Conservation (phyloP, 2,113 vertebrate genomes). For the Aix galericulata region DNA sequence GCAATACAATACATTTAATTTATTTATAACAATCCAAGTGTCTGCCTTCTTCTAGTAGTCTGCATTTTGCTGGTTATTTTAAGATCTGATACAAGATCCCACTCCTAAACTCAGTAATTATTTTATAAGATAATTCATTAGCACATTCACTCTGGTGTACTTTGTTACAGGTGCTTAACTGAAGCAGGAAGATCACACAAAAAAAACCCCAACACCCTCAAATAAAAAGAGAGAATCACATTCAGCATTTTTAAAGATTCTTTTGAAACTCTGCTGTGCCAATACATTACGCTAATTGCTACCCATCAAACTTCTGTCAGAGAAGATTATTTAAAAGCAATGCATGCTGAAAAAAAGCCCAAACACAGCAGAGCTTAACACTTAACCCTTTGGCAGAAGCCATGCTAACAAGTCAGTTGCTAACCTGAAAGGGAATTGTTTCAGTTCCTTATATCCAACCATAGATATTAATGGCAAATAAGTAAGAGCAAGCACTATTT, state of each 20-base stretch:
- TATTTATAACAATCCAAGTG: background rate
- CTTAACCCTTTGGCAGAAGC: background rate
- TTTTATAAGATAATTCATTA: background rate
- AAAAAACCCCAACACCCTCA: background rate
- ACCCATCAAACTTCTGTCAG: slow-evolving; percentile 1
- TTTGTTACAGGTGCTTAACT: background rate
- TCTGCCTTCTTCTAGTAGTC: background rate
- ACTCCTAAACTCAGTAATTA: background rate
- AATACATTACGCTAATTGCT: slow-evolving; percentile 14
- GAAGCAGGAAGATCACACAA: background rate
- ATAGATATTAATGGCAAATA: background rate
- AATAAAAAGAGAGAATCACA: background rate
- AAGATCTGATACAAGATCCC: background rate
- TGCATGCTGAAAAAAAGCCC: background rate
- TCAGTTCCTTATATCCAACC: background rate
- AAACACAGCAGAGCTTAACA: background rate
- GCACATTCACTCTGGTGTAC: background rate
- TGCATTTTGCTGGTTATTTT: background rate
- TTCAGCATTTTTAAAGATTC: slow-evolving; percentile 15
- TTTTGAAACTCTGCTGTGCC: background rate
- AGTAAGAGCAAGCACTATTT: background rate
- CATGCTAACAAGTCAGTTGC: background rate
- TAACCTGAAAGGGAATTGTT: background rate
- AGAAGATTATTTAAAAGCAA: background rate
- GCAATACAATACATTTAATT: background rate